These are phyloP conservation scores for Galemys pyrenaicus DNA, from an alignment of 2,113 vertebrate species.

Conservation along the genomic window DNA sequence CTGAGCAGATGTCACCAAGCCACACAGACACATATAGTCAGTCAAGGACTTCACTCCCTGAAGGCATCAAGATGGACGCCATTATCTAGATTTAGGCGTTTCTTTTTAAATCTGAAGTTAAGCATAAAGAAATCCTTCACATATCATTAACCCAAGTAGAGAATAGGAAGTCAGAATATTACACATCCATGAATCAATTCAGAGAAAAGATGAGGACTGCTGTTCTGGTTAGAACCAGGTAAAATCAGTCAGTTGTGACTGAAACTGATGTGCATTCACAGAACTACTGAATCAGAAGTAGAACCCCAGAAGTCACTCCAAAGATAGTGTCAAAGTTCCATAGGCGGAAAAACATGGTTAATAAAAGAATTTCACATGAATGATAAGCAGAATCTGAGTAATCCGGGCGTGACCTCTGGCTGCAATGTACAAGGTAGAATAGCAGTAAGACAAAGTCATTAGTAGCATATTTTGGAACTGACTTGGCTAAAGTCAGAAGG, in stretches of 20 bases:
- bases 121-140: constrained; percentile 72
- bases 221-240: constrained; percentile 64
- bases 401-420: background rate
- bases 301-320: constrained; percentile 3
- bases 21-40: constrained; percentile 44
- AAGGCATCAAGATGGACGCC: constrained; percentile 44
- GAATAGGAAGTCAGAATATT: constrained; percentile 55
- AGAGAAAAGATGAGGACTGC: constrained; percentile 52
- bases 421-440: background rate
- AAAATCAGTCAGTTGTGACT: constrained; percentile 57
- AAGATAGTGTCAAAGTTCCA: constrained; percentile 9
- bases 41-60: background rate
- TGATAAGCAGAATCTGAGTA: background rate
- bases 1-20: background rate
- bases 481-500: background rate
- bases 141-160: constrained; percentile 65
- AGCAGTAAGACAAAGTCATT: background rate
- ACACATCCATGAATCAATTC: constrained; percentile 67
- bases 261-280: constrained; percentile 28
- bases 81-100: constrained; percentile 37
- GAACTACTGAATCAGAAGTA: constrained; percentile 46
- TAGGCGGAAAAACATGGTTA: constrained; percentile 12
- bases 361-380: background rate
- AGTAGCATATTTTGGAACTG: background rate
- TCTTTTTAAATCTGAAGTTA: constrained; percentile 64